Evolutionary conservation across 2,113 vertebrate species (phyloP).

Genomic region (Cyprinodon variegatus): DNA sequence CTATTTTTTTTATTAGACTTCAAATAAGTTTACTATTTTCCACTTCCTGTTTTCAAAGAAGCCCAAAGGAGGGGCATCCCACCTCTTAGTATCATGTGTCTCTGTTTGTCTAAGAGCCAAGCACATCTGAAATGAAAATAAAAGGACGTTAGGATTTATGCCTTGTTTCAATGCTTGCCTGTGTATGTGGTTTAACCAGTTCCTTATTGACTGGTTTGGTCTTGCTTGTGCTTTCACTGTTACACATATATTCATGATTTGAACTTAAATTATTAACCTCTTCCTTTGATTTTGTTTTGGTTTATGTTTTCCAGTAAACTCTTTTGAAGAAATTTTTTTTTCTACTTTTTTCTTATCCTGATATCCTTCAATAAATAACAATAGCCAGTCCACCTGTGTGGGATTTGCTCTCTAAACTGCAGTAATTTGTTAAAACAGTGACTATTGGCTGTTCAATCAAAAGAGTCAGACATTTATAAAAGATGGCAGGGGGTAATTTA

Average conservation of each 20-base stretch:
- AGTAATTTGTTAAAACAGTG: too few relatives aligned
- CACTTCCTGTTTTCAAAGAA: slow-evolving; percentile 61
- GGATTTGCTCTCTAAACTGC: too few relatives aligned
- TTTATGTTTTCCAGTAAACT: neutral
- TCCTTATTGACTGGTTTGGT: neutral
- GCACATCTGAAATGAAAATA: slow-evolving; percentile 1
- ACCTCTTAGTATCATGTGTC: neutral
- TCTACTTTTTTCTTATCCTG: too few relatives aligned
- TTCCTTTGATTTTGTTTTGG: too few relatives aligned
- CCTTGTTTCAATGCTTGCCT: neutral
- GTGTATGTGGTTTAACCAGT: neutral
- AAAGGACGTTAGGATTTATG: neutral
- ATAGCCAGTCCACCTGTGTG: too few relatives aligned
- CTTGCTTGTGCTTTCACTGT: neutral
- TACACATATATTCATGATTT: neutral
- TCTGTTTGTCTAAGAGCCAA: neutral
- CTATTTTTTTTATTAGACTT: slow-evolving; percentile 35
- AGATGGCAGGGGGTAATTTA: too few relatives aligned
- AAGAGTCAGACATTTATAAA: too few relatives aligned
- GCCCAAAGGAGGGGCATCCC: slow-evolving; percentile 26
- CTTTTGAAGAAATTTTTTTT: neutral
- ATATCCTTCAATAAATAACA: too few relatives aligned
- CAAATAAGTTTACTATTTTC: slow-evolving; percentile 43
- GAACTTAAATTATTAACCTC: neutral
- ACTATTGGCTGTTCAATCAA: too few relatives aligned